Percentiles rank a stretch among this genome's conserved stretches.
Conservation (phyloP, 2,888 invertebrate genomes). For the Luperina testacea region DNA sequence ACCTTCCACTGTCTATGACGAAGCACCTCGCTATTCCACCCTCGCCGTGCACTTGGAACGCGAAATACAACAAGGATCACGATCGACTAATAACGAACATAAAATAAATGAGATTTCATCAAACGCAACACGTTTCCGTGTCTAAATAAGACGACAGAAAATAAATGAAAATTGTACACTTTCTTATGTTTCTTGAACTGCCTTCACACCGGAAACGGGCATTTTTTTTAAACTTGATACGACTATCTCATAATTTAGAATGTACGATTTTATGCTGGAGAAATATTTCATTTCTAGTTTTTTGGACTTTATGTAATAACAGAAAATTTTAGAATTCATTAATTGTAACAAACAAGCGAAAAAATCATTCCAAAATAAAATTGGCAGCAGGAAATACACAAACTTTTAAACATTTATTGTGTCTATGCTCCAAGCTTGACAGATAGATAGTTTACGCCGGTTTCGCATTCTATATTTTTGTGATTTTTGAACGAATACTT, state of each 20-base stretch:
- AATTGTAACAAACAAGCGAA: slow-evolving; percentile 68
- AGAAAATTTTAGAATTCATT: slow-evolving; percentile 71
- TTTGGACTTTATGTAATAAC: slow-evolving; percentile 68
- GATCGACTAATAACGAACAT: slow-evolving; percentile 78
- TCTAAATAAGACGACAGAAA: slow-evolving; percentile 88
- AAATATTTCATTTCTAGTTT: slow-evolving; percentile 84
- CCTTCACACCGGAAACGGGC: slow-evolving; percentile 88
- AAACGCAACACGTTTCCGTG: slow-evolving; percentile 83
- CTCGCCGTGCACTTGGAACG: slow-evolving; percentile 74
- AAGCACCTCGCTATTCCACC: slow-evolving; percentile 80
- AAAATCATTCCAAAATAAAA: slow-evolving; percentile 65
- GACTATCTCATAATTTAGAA: slow-evolving; percentile 76
- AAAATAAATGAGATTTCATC: slow-evolving; percentile 84
- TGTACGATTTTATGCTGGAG: slow-evolving; percentile 70
- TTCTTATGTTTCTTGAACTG: slow-evolving; percentile 88
- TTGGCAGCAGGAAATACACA: slow-evolving; percentile 74
- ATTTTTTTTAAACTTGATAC: slow-evolving; percentile 82
- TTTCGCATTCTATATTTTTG: background rate
- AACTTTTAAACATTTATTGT: slow-evolving; percentile 64
- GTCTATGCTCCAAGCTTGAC: slow-evolving; percentile 64
- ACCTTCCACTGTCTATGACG: slow-evolving; percentile 88
- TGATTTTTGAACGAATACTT: slow-evolving; percentile 5
- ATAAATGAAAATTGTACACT: slow-evolving; percentile 89
- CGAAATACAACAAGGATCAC: slow-evolving; percentile 76
- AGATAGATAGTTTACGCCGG: background rate